A percentile compares a stretch with the other conserved stretches of the same genome.
Evolutionary conservation across 1,140 invertebrate genomes (phyloP).

Genomic region (Orussus abietinus): DNA sequence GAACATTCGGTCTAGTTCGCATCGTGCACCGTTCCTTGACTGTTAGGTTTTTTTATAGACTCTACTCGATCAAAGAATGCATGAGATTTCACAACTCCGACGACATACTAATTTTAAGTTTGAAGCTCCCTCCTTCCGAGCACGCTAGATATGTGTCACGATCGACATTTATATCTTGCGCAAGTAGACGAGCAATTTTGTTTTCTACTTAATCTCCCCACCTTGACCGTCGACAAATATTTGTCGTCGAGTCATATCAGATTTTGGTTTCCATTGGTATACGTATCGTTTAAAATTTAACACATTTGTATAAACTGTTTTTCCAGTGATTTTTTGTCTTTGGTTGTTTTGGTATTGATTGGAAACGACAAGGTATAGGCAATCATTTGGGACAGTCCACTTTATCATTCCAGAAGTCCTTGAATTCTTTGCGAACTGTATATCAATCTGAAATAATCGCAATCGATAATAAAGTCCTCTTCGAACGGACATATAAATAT

Average conservation of each 20-base stretch:
- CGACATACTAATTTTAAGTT: conserved; percentile 41
- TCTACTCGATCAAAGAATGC: conserved; percentile 18
- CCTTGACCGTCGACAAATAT: conserved; percentile 17
- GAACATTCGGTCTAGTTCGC: conserved; percentile 1
- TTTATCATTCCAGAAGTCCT: too few relatives aligned
- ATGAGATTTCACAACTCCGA: conserved; percentile 33
- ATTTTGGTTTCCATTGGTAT: background rate
- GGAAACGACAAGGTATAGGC: too few relatives aligned
- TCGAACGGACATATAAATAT: too few relatives aligned
- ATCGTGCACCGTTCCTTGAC: conserved; percentile 1
- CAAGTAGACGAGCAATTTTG: background rate
- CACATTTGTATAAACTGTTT: background rate
- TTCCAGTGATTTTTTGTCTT: too few relatives aligned
- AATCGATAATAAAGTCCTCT: too few relatives aligned
- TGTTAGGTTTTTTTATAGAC: conserved; percentile 11
- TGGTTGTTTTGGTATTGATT: too few relatives aligned
- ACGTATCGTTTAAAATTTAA: background rate
- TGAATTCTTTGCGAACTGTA: too few relatives aligned
- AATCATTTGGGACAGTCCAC: too few relatives aligned
- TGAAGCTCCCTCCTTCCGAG: conserved; percentile 23
- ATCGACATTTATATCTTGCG: conserved; percentile 11
- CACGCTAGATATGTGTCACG: conserved; percentile 12
- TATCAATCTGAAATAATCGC: too few relatives aligned
- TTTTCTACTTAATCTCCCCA: conserved; percentile 4
- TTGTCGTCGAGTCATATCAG: conserved; percentile 16